Evolutionary conservation across 2,888 invertebrate species (phyloP), one percentile per base, ranked within the genome.

Genomic region (Resseliella maxima): DNA sequence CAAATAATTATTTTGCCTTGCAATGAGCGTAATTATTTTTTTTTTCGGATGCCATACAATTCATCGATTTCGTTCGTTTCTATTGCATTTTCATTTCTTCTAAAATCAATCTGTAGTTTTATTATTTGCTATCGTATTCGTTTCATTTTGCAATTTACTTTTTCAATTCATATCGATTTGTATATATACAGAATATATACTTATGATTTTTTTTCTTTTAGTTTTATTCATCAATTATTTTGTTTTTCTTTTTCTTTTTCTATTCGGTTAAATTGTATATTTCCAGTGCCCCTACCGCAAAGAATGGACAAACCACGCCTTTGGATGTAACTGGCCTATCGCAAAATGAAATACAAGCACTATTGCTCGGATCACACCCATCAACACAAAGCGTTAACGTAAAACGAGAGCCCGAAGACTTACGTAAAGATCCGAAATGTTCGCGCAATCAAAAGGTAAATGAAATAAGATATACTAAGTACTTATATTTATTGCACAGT

Each of bases 331-430:
- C 91, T 89, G 90, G 91, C 90, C 91, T 91, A 90, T 91, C 91
- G 90, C 91, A 91, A 89, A 91, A 91, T 90, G 91, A 91, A 90
- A 91, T 91, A 89, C 91, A 91, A 91, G 91, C 91, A 90, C 89
- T 91, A 89, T 89, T 91, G 89, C 91, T 91, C 89, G 91, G 91
- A 89, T 90, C 91, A 89, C 91, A 91, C 91, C 91, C 91, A 90
- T 90, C 90, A 89, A 85, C 89, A 89, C 90, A 90, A 87, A 89
- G 90, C 88, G 90, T 91, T 87, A 91, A 89, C 89, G 91, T 91
- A 89, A 91, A 91, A 89, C 90, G 91, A 88, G 91, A 91, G 88
- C 91, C 91, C 87, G 91, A 91, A 89, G 91, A 91, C 89, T 88
- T 91, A 89, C 90, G 91, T 88, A 91, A 91, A 90, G 91, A 91